Evolutionary conservation across 2,113 vertebrate species (phyloP).

Genomic region (Fregetta grallaria): DNA sequence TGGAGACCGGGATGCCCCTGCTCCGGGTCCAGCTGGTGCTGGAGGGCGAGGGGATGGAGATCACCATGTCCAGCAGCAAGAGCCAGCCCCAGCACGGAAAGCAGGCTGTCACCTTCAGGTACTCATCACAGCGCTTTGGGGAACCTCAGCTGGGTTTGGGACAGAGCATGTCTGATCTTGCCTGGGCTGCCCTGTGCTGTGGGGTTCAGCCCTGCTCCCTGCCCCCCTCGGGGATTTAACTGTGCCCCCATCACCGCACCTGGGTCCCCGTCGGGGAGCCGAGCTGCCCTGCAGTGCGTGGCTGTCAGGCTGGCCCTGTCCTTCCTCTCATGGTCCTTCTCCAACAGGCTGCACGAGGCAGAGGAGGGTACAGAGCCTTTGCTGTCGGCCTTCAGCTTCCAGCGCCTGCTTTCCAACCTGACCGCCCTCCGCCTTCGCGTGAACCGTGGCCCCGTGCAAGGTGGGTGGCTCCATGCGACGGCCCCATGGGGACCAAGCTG

Average conservation of each 20-base stretch:
- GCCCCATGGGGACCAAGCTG: rapidly evolving
- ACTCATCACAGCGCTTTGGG: rapidly evolving
- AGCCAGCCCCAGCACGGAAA: neutral
- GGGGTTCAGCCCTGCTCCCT: neutral
- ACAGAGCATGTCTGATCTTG: neutral
- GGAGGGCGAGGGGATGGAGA: slow-evolving; percentile 76
- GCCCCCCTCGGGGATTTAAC: rapidly evolving
- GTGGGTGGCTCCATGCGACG: slow-evolving; percentile 64
- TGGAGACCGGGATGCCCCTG: neutral
- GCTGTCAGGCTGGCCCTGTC: neutral
- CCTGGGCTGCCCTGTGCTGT: neutral
- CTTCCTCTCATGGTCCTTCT: neutral
- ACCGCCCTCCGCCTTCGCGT: slow-evolving; percentile 75
- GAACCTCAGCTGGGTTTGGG: neutral
- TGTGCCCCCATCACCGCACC: neutral
- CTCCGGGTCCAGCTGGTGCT: slow-evolving; percentile 73
- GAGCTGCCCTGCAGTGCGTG: neutral
- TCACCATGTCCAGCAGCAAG: slow-evolving; percentile 29
- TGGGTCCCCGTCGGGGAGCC: rapidly evolving
- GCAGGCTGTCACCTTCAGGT: slow-evolving; percentile 73
- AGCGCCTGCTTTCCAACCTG: slow-evolving; percentile 85
- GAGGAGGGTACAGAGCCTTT: slow-evolving; percentile 53
- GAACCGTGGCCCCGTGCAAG: slow-evolving; percentile 17
- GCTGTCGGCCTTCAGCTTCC: slow-evolving; percentile 80
- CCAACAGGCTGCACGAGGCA: slow-evolving; percentile 82